Evolutionary conservation across 2,888 invertebrate species (phyloP), one percentile per base, ranked within the genome.

Genomic region (Hemaris fuciformis): DNA sequence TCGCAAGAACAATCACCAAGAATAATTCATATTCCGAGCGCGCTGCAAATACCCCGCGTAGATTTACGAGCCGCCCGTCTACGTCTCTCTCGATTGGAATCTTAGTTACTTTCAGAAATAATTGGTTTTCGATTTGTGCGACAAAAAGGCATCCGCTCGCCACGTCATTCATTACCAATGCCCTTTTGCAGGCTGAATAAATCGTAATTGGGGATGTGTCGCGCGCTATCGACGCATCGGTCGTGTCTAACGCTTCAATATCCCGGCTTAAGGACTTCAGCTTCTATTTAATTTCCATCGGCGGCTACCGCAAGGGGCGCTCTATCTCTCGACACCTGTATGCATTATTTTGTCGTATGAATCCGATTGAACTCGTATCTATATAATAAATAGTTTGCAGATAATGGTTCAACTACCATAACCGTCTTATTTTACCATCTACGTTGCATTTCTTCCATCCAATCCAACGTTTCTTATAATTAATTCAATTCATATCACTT

Each of bases 11-110:
- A 90, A 91, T 89, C 88, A 88, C 83, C 77, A 77, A 78, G 89
- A 91, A 91, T 93, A 93, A 92, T 93, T 93, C 91, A 93, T 93
- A 90, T 91, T 91, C 91, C 79, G 87, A 86, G 86, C 88, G 90
- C 89, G 87, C 88, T 87, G 87, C 88, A 87, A 91, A 89, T 87
- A 87, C 86, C 86, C 85, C 80, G 80, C 73, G 77, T 79, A 83
- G 87, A 91, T 90, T 90, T 90, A 91, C 83, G 85, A 80, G 73
- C 75, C 75, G 84, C 80, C 83, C 77, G 81, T 81, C 84, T 81
- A 84, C 83, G 83, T 84, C 84, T 84, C 81, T 81, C 80, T 79
- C 80, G 83, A 83, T 85, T 81, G 84, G 86, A 88, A 87, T 88
- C 85, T 85, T 84, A 85, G 85, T 87, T 88, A 87, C 88, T 89